Percentiles rank a stretch among this genome's conserved stretches.
Evolutionary conservation across 2,113 vertebrate genomes (phyloP).

Genomic region (Microtus pennsylvanicus): DNA sequence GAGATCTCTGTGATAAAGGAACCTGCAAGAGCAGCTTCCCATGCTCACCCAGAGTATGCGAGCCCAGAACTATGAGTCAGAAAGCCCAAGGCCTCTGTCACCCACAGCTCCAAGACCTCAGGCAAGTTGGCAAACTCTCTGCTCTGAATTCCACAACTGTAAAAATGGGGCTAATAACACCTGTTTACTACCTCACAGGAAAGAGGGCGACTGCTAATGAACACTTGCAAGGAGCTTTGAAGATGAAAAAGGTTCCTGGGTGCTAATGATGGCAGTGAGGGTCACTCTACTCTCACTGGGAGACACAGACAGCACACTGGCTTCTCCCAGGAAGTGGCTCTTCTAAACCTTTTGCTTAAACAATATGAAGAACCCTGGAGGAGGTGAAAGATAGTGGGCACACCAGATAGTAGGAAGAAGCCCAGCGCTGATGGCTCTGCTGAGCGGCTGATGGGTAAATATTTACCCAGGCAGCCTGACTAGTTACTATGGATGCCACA

Average conservation of each 20-base stretch:
- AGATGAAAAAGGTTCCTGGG: conserved; percentile 67
- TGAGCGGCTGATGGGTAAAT: not conserved
- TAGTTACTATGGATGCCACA: conserved; percentile 23
- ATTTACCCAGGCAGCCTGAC: not conserved
- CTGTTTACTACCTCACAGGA: conserved; percentile 13
- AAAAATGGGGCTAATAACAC: conserved; percentile 73
- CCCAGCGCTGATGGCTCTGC: rapidly evolving
- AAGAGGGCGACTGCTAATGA: conserved; percentile 63
- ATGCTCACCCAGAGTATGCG: rapidly evolving
- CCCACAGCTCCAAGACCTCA: conserved; percentile 31
- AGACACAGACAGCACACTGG: rapidly evolving
- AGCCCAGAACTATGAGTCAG: conserved; percentile 21
- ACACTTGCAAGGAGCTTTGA: conserved; percentile 69
- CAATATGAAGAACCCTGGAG: not conserved
- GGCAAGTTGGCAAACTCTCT: conserved; percentile 5
- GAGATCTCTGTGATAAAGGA: not conserved
- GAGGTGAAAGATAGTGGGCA: rapidly evolving
- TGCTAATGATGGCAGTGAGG: conserved; percentile 49
- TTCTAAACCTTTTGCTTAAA: not conserved
- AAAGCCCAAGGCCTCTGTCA: conserved; percentile 6
- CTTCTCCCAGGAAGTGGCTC: rapidly evolving
- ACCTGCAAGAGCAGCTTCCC: not conserved
- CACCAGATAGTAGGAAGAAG: not conserved
- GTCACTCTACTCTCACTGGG: not conserved
- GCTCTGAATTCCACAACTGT: conserved; percentile 36